Evolutionary conservation across 2,888 invertebrate genomes (phyloP), one percentile per base, ranked within the genome.

Genomic region (Hirtodrosophila cameraria): DNA sequence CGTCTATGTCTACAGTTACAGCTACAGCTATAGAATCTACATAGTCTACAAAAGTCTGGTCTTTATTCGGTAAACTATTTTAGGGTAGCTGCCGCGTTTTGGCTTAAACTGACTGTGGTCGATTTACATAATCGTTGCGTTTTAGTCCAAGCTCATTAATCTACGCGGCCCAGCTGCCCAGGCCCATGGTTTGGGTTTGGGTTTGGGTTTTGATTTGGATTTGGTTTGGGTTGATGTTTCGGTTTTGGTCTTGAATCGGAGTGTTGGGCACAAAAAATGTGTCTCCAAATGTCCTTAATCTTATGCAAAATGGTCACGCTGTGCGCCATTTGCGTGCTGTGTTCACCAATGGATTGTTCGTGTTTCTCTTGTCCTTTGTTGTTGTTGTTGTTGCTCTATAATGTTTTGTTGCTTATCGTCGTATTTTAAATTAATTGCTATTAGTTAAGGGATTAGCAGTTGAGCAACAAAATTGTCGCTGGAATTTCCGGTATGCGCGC

Each of bases 361-460:
- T 62, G 68, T 65, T 60, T 46, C 28, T 45, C 50, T 58, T 67
- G 60, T 58, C 39, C 49, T 41, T 45, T 8, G 8, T 18, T 25
- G 36, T 30, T 48, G 42, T 18, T 55, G 41, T 39, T 59, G 41
- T 16, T 46, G 15, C 36, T 52, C 35, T 2, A 23, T n/a, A 52
- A 59, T 74, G 74, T 64, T 76, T 62, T 78, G 79, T 74, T 84
- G 82, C 79, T 82, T 82, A 80, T 85, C 83, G 80, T 85, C 84
- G 83, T 82, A 79, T 58, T 84, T 88, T 87, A 87, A 88, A 88
- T 88, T 88, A 88, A 88, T 88, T 88, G 89, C 82, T 73, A 81
- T 87, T 88, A 87, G 85, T 87, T 76, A 87, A 77, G 80, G 82
- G 86, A 87, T 88, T 89, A 88, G 83, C 82, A 74, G 78, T 71